These are phyloP conservation scores for Clarias magur DNA, from an alignment of 2,113 vertebrate genomes.

Conservation along the genomic window DNA sequence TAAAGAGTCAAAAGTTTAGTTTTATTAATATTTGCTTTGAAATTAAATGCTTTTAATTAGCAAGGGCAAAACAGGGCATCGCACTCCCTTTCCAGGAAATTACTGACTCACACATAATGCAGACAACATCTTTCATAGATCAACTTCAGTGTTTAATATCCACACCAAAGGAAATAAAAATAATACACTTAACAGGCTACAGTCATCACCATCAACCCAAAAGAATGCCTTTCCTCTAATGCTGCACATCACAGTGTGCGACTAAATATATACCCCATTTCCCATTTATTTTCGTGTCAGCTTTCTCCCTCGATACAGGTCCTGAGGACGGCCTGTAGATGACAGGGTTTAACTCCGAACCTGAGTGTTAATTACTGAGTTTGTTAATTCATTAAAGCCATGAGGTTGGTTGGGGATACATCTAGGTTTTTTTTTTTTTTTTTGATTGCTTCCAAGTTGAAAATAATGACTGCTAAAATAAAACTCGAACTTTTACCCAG, in stretches of 20 bases:
- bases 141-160: conserved; percentile 72
- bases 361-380: conserved; percentile 58
- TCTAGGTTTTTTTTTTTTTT: conserved; percentile 29
- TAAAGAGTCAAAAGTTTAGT: not conserved
- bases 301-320: conserved; percentile 46
- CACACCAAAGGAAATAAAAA: conserved; percentile 63
- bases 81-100: not conserved
- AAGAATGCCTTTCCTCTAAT: conserved; percentile 44
- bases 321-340: conserved; percentile 44
- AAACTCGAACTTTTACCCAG: conserved; percentile 28
- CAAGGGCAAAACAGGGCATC: not conserved
- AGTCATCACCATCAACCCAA: conserved; percentile 57
- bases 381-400: conserved; percentile 50
- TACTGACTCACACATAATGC: conserved; percentile 10
- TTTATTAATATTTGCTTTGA: not conserved
- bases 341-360: conserved; percentile 49
- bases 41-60: not conserved
- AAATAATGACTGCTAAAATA: conserved; percentile 36
- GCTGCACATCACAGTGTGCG: conserved; percentile 52
- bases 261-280: conserved; percentile 30
- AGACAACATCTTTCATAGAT: conserved; percentile 54
- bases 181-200: conserved; percentile 65
- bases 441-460: conserved; percentile 51
- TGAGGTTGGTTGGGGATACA: conserved; percentile 49
- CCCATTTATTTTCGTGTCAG: conserved; percentile 24